A percentile compares a stretch with the other conserved stretches of the same genome.
Evolutionary conservation across 2,113 vertebrate genomes (phyloP).

Genomic region (Ciconia boyciana): DNA sequence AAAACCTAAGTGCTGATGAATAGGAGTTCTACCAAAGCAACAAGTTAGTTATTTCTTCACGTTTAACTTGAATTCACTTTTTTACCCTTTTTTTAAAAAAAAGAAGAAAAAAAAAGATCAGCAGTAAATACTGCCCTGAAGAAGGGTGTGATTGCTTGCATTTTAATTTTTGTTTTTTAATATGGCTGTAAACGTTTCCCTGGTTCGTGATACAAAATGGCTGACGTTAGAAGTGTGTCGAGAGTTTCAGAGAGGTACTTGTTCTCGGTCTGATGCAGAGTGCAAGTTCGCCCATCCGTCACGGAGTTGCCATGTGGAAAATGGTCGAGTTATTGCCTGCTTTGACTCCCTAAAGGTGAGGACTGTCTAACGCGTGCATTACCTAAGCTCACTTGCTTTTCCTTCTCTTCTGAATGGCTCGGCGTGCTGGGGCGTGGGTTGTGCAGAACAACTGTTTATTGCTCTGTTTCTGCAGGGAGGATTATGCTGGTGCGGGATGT

Average conservation of each 20-base stretch:
- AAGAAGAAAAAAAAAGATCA: background rate
- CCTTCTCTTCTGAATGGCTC: background rate
- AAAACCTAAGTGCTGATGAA: conserved; percentile 80
- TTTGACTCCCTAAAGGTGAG: conserved; percentile 99
- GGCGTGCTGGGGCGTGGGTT: background rate
- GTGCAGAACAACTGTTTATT: background rate
- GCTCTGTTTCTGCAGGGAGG: background rate
- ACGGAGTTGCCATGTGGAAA: conserved; percentile 96
- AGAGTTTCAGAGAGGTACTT: conserved; percentile 97
- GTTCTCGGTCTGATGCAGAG: conserved; percentile 91
- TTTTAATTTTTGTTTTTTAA: conserved; percentile 69
- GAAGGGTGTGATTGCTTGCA: conserved; percentile 48
- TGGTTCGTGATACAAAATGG: conserved; percentile 98
- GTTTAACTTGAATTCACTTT: conserved; percentile 75
- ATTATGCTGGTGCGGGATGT: background rate
- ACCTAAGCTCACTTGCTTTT: conserved; percentile 1
- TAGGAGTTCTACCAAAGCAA: conserved; percentile 77
- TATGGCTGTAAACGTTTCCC: conserved; percentile 89
- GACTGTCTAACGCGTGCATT: background rate
- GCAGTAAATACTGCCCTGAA: conserved; percentile 40
- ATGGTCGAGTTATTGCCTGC: conserved; percentile 97
- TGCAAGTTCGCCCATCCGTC: conserved; percentile 99
- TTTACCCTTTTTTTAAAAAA: conserved; percentile 66
- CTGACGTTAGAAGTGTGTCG: conserved; percentile 98
- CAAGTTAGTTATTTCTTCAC: conserved; percentile 72